Conservation (phyloP, 2,888 invertebrate genomes). For the Drosophila tripunctata region DNA sequence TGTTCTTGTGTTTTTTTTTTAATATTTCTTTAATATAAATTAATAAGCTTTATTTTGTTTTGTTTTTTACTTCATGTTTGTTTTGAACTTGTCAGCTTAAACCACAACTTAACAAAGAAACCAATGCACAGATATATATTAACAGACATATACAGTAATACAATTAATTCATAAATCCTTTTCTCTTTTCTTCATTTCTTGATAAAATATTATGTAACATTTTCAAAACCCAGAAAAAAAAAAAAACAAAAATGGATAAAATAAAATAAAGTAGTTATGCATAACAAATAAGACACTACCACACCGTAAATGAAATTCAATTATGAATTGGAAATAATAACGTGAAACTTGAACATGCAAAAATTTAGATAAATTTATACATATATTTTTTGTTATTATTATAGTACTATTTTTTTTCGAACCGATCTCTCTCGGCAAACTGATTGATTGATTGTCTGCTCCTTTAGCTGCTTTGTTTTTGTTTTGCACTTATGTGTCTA, state of each 20-base stretch:
- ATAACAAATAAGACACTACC: conserved; percentile 58
- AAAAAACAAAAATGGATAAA: conserved; percentile 27
- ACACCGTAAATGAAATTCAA: no score
- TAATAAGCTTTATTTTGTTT: conserved; percentile 65
- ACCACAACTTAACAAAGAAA: conserved; percentile 80
- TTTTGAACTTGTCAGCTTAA: conserved; percentile 80
- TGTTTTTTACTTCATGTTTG: conserved; percentile 44
- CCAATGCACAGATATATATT: conserved; percentile 64
- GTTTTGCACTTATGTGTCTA: conserved; percentile 51
- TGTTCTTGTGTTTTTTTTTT: conserved; percentile 14
- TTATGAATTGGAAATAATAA: conserved; percentile 26
- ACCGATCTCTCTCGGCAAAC: conserved; percentile 7
- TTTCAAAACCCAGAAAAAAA: conserved; percentile 47
- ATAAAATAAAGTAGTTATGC: conserved; percentile 22
- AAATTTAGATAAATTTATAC: conserved; percentile 7
- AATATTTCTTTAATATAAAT: conserved; percentile 67
- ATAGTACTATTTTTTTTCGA: not conserved
- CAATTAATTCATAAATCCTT: conserved; percentile 32
- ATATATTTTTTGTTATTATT: conserved; percentile 10
- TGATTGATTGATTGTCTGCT: conserved; percentile 76
- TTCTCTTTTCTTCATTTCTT: conserved; percentile 11
- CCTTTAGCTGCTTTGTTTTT: conserved; percentile 50
- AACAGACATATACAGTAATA: conserved; percentile 70
- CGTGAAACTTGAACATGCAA: not conserved
- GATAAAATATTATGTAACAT: conserved; percentile 44